These are phyloP conservation scores for Nyctereutes procyonoides DNA, from an alignment of 2,113 vertebrate genomes.

Conservation along the genomic window DNA sequence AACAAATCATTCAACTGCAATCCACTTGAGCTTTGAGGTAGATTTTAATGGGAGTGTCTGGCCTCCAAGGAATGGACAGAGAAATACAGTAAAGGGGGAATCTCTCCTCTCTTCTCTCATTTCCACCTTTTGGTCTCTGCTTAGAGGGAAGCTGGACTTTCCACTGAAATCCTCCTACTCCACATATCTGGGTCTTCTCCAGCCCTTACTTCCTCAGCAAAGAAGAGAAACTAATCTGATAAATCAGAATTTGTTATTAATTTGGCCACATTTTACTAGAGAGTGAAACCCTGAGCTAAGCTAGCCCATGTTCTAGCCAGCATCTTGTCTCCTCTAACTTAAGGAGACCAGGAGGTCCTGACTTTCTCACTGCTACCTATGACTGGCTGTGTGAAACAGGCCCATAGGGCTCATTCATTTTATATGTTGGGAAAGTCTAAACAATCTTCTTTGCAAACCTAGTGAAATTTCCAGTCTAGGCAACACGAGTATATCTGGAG, in stretches of 20 bases:
- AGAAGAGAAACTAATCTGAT: not conserved
- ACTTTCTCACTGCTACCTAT: not conserved
- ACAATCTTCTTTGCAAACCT: not conserved
- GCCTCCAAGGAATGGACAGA: not conserved
- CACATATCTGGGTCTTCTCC: not conserved
- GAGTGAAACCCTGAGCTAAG: not conserved
- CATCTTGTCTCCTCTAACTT: not conserved
- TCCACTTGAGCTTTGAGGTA: not conserved
- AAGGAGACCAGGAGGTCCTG: not conserved
- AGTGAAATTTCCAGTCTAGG: not conserved
- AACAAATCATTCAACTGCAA: not conserved
- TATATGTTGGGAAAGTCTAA: not conserved
- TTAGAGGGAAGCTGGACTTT: not conserved
- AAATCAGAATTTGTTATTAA: not conserved
- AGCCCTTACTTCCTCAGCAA: not conserved
- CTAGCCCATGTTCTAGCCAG: not conserved
- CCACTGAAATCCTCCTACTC: not conserved
- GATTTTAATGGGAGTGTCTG: not conserved
- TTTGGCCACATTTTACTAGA: not conserved
- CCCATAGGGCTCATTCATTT: not conserved
- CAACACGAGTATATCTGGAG: not conserved
- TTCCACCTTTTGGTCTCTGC: not conserved
- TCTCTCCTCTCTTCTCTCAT: not conserved
- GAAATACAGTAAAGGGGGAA: not conserved
- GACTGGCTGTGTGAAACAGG: not conserved